Percentiles rank a stretch among this genome's conserved stretches.
phyloP scores from a whole-genome alignment of 1,140 invertebrate species.

The Hesperophylax magnus region DNA sequence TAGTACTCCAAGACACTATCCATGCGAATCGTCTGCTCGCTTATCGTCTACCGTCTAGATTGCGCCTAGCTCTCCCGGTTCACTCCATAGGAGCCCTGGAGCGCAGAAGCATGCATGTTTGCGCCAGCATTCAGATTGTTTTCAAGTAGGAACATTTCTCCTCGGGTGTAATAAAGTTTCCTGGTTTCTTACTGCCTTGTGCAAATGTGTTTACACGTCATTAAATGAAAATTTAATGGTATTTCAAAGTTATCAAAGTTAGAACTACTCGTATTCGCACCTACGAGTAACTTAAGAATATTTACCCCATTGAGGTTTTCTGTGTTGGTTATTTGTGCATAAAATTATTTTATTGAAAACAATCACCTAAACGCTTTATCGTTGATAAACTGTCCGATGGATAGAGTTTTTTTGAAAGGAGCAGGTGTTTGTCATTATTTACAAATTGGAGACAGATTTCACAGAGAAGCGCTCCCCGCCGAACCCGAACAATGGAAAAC shows the following conservation, averaged over 20 bases:
- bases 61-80: background rate
- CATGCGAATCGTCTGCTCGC: constrained; percentile 45
- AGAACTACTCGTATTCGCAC: too few species aligned
- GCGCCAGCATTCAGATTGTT: constrained; percentile 1
- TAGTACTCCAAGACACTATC: background rate
- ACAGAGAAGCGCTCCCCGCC: constrained; percentile 59
- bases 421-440: background rate
- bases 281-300: too few species aligned
- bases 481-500: constrained; percentile 58
- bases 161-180: background rate
- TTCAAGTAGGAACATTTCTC: constrained; percentile 17
- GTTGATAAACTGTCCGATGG: too few species aligned
- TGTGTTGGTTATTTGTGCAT: too few species aligned
- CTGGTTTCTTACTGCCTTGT: background rate
- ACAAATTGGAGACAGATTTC: constrained; percentile 63
- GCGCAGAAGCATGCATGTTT: background rate
- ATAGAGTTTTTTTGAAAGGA: too few species aligned
- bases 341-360: too few species aligned
- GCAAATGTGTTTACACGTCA: background rate
- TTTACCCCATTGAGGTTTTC: too few species aligned
- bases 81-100: too few species aligned
- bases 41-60: constrained; percentile 46
- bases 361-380: too few species aligned
- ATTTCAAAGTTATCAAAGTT: too few species aligned
- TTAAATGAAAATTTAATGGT: background rate